phyloP scores from a whole-genome alignment of 2,797 vertebrate genomes.

The Manis javanica region DNA sequence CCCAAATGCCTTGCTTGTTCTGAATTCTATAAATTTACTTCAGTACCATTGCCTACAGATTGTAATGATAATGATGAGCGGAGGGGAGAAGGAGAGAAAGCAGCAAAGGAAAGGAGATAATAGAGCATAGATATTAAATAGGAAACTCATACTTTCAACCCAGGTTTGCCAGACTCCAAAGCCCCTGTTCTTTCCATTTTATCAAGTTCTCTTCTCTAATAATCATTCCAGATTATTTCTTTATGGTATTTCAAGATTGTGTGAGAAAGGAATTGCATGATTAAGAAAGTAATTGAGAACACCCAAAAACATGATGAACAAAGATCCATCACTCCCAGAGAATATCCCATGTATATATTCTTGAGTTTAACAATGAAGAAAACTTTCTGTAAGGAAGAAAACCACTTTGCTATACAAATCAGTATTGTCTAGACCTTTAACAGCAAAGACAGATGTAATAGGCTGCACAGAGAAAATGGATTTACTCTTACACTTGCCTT shows the following conservation, averaged over 20 bases:
- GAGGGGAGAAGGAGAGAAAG: not conserved
- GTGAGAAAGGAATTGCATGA: not conserved
- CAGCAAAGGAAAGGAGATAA: not conserved
- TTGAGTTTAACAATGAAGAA: not conserved
- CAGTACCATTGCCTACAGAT: not conserved
- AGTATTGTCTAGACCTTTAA: constrained; percentile 3
- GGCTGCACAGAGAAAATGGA: not conserved
- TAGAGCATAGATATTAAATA: not conserved
- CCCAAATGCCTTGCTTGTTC: not conserved
- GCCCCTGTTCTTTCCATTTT: not conserved
- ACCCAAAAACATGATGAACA: constrained; percentile 24
- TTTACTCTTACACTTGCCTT: not conserved
- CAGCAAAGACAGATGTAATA: not conserved
- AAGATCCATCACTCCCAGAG: not conserved
- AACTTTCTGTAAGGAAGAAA: not conserved
- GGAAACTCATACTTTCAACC: not conserved
- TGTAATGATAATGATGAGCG: not conserved
- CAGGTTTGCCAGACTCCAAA: not conserved
- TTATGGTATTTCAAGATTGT: not conserved
- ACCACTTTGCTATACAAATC: not conserved
- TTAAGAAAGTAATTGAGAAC: constrained; percentile 46
- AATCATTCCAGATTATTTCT: not conserved
- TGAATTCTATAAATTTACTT: not conserved
- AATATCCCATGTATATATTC: not conserved
- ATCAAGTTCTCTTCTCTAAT: constrained; percentile 24